phyloP scores from a whole-genome alignment of 2,113 vertebrate species.

The Pristiophorus japonicus region DNA sequence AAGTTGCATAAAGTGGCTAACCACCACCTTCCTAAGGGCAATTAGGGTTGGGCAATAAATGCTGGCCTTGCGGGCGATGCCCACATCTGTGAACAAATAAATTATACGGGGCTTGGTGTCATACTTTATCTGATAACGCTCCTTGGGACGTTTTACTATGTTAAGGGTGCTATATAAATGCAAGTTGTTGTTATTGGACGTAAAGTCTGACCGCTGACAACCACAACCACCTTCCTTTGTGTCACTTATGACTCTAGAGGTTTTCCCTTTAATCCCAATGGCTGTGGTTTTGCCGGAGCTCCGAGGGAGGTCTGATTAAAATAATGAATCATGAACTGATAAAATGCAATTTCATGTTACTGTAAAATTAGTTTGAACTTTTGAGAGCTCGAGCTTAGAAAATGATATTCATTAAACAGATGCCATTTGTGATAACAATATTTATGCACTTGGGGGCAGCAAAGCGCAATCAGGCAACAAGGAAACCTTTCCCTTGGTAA shows the following conservation, averaged over 20 bases:
- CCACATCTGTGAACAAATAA: no score
- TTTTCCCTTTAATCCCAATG: neutral
- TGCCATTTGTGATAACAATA: neutral
- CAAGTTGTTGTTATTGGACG: neutral
- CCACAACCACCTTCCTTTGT: neutral
- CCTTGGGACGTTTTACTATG: neutral
- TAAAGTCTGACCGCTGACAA: neutral
- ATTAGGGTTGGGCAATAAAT: no score
- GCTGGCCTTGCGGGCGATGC: no score
- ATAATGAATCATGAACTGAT: neutral
- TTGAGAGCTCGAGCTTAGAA: neutral
- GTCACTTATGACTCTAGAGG: neutral
- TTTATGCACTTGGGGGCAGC: slow-evolving; percentile 1
- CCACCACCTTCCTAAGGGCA: no score
- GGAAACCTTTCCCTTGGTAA: neutral
- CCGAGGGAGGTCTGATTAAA: neutral
- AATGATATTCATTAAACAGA: neutral
- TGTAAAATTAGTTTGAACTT: neutral
- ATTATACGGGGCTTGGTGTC: no score
- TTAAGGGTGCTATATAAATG: neutral
- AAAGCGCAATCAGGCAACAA: neutral
- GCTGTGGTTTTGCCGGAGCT: neutral
- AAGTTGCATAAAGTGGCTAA: no score
- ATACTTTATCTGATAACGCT: no score
- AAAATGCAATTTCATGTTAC: neutral